Percentiles rank a stretch among this genome's conserved stretches.
These are phyloP conservation scores for Amphiprion percula DNA, from an alignment of 2,113 vertebrate species.

Conservation along the genomic window DNA sequence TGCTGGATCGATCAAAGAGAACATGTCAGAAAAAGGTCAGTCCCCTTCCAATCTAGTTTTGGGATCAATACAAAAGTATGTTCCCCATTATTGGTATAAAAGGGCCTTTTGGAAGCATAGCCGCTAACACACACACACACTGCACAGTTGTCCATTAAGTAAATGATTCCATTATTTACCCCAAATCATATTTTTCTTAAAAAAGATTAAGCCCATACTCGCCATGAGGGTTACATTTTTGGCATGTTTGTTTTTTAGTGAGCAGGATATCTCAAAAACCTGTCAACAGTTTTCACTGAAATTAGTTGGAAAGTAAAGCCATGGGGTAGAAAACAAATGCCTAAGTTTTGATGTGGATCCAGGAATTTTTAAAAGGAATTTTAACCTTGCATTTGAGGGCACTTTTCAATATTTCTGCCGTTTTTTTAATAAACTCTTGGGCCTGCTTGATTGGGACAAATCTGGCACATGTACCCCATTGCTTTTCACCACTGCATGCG, in stretches of 20 bases:
- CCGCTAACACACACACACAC: background rate
- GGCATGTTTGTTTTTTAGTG: constrained; percentile 3
- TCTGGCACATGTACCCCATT: constrained; percentile 25
- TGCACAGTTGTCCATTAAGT: constrained; percentile 7
- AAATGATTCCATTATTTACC: constrained; percentile 21
- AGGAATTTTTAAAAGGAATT: constrained; percentile 26
- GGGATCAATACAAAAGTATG: constrained; percentile 76
- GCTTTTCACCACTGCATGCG: constrained; percentile 34
- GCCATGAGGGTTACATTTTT: background rate
- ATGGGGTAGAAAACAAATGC: constrained; percentile 9
- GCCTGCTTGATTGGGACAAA: constrained; percentile 37
- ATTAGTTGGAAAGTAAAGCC: constrained; percentile 19
- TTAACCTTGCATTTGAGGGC: constrained; percentile 7
- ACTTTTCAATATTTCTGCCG: constrained; percentile 24
- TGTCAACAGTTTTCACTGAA: constrained; percentile 26
- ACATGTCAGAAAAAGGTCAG: constrained; percentile 70
- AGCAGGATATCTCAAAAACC: constrained; percentile 6
- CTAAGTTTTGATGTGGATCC: constrained; percentile 32
- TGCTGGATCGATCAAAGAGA: constrained; percentile 65
- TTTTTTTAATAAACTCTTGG: constrained; percentile 48
- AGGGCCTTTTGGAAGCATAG: constrained; percentile 19
- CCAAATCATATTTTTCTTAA: constrained; percentile 14
- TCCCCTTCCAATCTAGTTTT: constrained; percentile 58
- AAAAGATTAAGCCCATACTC: background rate
- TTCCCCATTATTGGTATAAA: constrained; percentile 62